phyloP scores from a whole-genome alignment of 2,888 invertebrate genomes.

The Drosophila neutralis region DNA sequence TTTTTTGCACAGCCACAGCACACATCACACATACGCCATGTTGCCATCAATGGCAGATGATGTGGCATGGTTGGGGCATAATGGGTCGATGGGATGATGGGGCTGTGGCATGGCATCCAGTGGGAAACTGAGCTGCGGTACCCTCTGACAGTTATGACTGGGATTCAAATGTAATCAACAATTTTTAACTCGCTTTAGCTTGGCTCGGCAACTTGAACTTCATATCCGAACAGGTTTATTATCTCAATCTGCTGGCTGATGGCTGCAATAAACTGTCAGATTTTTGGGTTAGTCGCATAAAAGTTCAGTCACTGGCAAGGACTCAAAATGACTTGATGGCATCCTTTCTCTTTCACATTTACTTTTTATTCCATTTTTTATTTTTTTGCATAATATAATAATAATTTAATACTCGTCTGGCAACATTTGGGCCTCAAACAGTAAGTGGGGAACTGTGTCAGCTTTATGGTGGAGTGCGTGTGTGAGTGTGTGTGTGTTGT shows the following conservation, averaged over 20 bases:
- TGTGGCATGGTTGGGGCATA: conserved; percentile 10
- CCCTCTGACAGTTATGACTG: conserved; percentile 77
- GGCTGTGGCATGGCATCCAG: not conserved
- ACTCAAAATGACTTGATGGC: conserved; percentile 43
- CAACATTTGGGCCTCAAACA: conserved; percentile 13
- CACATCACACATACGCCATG: conserved; percentile 49
- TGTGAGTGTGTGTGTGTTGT: conserved; percentile 4
- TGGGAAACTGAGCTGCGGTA: conserved; percentile 40
- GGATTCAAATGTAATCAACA: conserved; percentile 78
- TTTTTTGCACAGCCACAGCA: conserved; percentile 42
- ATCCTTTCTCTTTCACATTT: conserved; percentile 19
- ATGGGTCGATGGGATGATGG: not conserved
- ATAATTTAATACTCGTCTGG: conserved; percentile 60
- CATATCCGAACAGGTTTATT: conserved; percentile 49
- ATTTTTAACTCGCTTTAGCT: conserved; percentile 57
- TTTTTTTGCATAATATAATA: conserved; percentile 54
- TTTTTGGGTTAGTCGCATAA: conserved; percentile 60
- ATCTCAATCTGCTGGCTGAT: conserved; percentile 40
- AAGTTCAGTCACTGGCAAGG: conserved; percentile 44
- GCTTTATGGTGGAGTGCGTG: conserved; percentile 30
- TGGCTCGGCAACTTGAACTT: conserved; percentile 31
- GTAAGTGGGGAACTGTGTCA: conserved; percentile 59
- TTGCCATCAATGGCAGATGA: conserved; percentile 37
- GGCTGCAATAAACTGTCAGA: conserved; percentile 57
- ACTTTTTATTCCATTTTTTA: not conserved